Conservation (phyloP, 2,113 vertebrate genomes). For the Colaptes auratus region DNA sequence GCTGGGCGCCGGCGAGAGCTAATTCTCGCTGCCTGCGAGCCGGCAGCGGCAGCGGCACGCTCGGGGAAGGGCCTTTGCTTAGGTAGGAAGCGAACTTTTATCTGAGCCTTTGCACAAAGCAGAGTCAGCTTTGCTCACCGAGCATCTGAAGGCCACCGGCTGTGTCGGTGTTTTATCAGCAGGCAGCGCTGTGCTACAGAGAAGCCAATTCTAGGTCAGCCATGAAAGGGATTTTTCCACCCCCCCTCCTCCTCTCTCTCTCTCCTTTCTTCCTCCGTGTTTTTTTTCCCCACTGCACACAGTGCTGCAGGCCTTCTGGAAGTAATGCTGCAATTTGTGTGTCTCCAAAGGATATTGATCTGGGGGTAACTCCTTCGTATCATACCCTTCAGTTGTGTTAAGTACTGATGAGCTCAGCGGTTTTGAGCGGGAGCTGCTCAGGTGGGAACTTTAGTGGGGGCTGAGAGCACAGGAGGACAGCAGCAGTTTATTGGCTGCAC, state of each 20-base stretch:
- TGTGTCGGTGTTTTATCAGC: conserved; percentile 63
- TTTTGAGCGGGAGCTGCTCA: neutral
- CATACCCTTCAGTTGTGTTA: neutral
- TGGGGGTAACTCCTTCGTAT: neutral
- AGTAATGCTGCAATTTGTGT: neutral
- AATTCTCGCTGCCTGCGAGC: neutral
- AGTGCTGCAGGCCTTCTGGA: neutral
- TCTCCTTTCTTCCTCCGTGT: too few relatives aligned
- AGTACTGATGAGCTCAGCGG: conserved; percentile 8
- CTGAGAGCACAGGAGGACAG: neutral
- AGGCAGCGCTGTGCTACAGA: conserved; percentile 70
- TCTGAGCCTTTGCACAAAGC: neutral
- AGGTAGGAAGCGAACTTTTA: neutral
- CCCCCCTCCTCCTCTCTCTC: accelerated
- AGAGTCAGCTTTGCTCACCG: neutral
- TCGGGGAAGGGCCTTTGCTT: neutral
- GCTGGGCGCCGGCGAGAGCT: neutral
- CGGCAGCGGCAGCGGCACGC: accelerated
- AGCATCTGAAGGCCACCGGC: conserved; percentile 34
- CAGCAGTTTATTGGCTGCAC: neutral
- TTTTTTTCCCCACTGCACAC: neutral
- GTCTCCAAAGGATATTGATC: conserved; percentile 13
- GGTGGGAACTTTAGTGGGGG: neutral
- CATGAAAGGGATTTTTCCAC: conserved; percentile 39
- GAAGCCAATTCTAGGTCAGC: conserved; percentile 68